phyloP scores from a whole-genome alignment of 2,113 vertebrate species.

The Rutilus rutilus region DNA sequence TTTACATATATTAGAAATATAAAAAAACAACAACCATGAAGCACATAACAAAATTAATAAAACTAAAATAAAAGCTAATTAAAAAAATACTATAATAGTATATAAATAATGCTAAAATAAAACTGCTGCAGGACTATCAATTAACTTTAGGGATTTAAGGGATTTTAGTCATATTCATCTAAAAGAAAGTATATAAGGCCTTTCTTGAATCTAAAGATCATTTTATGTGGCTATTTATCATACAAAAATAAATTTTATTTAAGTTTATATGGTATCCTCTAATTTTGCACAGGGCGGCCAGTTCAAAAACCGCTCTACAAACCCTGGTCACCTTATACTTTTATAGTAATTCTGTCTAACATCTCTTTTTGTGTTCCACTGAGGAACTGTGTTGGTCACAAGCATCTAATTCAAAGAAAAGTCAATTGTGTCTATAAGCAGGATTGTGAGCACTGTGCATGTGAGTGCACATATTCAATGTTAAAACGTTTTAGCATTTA shows the following conservation, averaged over 20 bases:
- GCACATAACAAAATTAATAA: not conserved
- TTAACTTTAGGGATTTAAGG: not conserved
- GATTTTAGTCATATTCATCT: not conserved
- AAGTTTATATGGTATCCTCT: not conserved
- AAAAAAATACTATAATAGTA: not conserved
- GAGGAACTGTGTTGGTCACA: not conserved
- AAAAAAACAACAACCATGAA: not conserved
- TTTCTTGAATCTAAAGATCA: not conserved
- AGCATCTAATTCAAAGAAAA: not conserved
- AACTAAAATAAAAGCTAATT: not conserved
- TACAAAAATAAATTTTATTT: not conserved
- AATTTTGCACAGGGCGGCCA: not conserved
- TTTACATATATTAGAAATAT: not conserved
- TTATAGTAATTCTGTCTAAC: not conserved
- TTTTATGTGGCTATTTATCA: not conserved
- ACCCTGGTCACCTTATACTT: not conserved
- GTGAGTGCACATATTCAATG: not conserved
- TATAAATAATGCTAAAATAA: not conserved
- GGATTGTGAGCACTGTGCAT: no score
- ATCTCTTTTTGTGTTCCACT: not conserved
- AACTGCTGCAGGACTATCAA: not conserved
- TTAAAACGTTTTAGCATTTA: not conserved
- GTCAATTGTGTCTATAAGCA: not conserved
- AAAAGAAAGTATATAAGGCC: not conserved
- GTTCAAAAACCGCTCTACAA: not conserved